Evolutionary conservation across 2,797 vertebrate genomes (phyloP).

Genomic region (Sebastes baramenuke): DNA sequence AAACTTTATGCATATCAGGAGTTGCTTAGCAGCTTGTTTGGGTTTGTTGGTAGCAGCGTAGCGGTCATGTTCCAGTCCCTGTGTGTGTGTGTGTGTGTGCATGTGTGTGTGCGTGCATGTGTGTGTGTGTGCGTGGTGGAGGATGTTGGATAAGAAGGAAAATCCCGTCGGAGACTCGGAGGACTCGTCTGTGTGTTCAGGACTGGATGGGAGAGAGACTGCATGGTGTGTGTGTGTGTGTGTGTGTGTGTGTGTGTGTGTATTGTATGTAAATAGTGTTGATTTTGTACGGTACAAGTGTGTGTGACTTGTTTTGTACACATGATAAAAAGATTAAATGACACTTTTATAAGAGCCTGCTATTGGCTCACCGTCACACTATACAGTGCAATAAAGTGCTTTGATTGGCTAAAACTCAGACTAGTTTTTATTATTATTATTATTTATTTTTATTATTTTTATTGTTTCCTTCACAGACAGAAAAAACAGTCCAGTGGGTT

Average conservation of each 20-base stretch:
- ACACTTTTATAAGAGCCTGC: slow-evolving; percentile 88
- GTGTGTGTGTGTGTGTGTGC: slow-evolving; percentile 12
- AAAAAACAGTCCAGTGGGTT: no score
- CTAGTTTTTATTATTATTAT: slow-evolving; percentile 4
- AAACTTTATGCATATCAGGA: slow-evolving; percentile 70
- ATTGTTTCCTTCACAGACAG: no score
- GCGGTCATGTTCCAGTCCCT: slow-evolving; percentile 67
- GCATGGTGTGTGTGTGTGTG: slow-evolving; percentile 61
- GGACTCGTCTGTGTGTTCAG: slow-evolving; percentile 43
- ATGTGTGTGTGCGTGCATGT: not conserved
- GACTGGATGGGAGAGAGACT: slow-evolving; percentile 63
- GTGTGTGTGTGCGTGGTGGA: slow-evolving; percentile 48
- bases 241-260: slow-evolving; percentile 62
- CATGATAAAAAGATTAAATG: slow-evolving; percentile 85
- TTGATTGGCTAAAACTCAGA: slow-evolving; percentile 80
- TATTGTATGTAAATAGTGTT: slow-evolving; percentile 84
- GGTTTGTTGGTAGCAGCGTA: slow-evolving; percentile 64
- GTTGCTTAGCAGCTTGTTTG: slow-evolving; percentile 52
- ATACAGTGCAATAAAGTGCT: slow-evolving; percentile 89
- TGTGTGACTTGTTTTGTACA: slow-evolving; percentile 89
- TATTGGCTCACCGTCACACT: slow-evolving; percentile 83
- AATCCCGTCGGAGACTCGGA: slow-evolving; percentile 50
- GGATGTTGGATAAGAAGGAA: slow-evolving; percentile 25
- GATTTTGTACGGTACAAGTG: slow-evolving; percentile 88
- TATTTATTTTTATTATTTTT: not conserved